Base-by-base conservation (phyloP, 1,140 invertebrate genomes). In the Pomacea maculata region DNA sequence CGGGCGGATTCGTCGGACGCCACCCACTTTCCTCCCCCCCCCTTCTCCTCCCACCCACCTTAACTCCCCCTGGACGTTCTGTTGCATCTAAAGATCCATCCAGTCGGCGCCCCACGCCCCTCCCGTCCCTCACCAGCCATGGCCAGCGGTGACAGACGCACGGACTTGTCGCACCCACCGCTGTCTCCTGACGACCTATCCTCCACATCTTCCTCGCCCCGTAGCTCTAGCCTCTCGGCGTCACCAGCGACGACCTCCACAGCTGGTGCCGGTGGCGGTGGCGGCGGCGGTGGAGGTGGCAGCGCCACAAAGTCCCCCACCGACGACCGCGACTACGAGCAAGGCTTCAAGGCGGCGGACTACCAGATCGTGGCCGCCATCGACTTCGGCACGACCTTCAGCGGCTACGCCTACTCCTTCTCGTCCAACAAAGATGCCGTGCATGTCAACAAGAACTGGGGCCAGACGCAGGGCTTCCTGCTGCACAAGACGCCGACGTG, bases 321-420 rank as follows among this genome's bases (percentile, higher is more conserved):
- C n/a, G 79, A 81, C 34, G 70, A 64, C 25, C 71, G 67, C 11
- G 82, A 83, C 57, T 81, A 73, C 54, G 85, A 83, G 52, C 74
- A 79, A 11, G 77, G 77, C 9, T 6, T 71, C 77, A 85, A 79
- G 21, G 79, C 80, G 0, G 81, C 85, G 5, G 75, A 83, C 11
- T 90, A 87, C 81, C 87, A 88, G 77, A 87, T 94, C 11, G 93
- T 94, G 1, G 93, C 94, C 6, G 94, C 94, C 21, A 93, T 94
- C 73, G 94, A 94, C 87, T 93, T 94, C 84, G 94, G 94, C 7
- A 94, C 94, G 1, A 94, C 94, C 0, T 94, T 93, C 86, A 93
- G 93, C 80, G 94, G 94, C 1, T 94, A 94, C 86, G 93, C 94
- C 2, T 94, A 93, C 84, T 92, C 93, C 52, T 94, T 94, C 84